Evolutionary conservation across 2,113 vertebrate species (phyloP).

Genomic region (Dipodomys merriami): DNA sequence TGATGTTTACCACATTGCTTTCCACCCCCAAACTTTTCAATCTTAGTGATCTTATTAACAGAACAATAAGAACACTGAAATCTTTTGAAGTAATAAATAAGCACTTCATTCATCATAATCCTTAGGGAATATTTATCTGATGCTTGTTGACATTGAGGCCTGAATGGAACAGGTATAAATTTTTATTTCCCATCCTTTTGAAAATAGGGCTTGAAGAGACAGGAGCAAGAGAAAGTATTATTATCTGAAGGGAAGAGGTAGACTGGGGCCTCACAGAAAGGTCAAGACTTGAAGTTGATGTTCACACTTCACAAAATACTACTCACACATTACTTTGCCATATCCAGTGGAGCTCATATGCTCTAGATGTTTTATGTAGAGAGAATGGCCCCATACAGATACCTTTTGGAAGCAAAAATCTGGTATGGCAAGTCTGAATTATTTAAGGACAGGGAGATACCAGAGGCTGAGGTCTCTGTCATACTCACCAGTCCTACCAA

Average conservation of each 20-base stretch:
- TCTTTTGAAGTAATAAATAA: not conserved
- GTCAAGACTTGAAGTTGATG: not conserved
- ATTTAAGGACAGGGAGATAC: not conserved
- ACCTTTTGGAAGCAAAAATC: not conserved
- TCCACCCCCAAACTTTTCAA: not conserved
- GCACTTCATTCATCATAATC: not conserved
- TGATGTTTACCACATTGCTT: not conserved
- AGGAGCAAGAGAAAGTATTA: not conserved
- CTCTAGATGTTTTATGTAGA: not conserved
- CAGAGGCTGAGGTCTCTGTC: not conserved
- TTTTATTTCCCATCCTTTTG: not conserved
- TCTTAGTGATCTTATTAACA: not conserved
- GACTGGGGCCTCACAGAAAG: not conserved
- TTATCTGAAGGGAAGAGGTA: not conserved
- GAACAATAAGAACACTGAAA: not conserved
- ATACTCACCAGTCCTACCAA: not conserved
- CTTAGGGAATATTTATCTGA: not conserved
- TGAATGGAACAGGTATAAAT: not conserved
- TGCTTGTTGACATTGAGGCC: not conserved
- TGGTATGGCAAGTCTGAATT: not conserved
- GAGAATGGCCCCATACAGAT: not conserved
- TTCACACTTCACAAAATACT: not conserved
- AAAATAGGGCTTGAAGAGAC: not conserved
- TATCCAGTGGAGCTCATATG: not conserved
- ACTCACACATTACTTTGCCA: not conserved